Evolutionary conservation across 2,113 vertebrate species (phyloP).

Genomic region (Cardinalis cardinalis): DNA sequence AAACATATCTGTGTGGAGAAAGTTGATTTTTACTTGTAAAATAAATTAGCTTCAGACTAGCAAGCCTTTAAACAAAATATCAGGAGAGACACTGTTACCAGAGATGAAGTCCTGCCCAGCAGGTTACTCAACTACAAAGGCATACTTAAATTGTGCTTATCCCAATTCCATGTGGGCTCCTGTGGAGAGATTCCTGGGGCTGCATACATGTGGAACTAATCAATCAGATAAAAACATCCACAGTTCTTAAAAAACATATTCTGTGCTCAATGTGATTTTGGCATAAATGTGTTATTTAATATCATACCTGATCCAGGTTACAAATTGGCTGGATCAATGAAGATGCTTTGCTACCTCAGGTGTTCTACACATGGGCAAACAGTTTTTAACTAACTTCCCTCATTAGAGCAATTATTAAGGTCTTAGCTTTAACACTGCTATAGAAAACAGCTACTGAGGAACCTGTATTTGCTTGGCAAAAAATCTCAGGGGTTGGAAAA

Average conservation of each 20-base stretch:
- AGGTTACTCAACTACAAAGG: constrained; percentile 47
- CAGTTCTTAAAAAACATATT: background rate
- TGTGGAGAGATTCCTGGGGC: constrained; percentile 35
- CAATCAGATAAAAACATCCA: constrained; percentile 33
- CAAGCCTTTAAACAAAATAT: constrained; percentile 20
- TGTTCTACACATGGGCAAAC: background rate
- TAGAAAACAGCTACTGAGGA: constrained; percentile 13
- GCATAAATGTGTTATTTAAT: background rate
- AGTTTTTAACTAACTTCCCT: constrained; percentile 20
- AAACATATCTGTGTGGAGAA: constrained; percentile 13
- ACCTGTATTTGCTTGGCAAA: background rate
- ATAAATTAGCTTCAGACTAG: constrained; percentile 32
- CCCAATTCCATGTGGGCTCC: constrained; percentile 24
- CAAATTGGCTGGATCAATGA: background rate
- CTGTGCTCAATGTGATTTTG: background rate
- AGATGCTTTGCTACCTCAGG: background rate
- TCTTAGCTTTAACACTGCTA: background rate
- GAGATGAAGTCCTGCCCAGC: constrained; percentile 42
- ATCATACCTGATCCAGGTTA: background rate
- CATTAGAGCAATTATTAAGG: background rate
- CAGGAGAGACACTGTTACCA: constrained; percentile 4
- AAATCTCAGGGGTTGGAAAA: constrained; percentile 15
- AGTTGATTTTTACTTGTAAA: constrained; percentile 28
- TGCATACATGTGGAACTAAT: constrained; percentile 50
- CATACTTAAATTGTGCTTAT: constrained; percentile 29